Evolutionary conservation across 1,140 invertebrate genomes (phyloP), one percentile per base, ranked within the genome.

Genomic region (Ruditapes philippinarum): DNA sequence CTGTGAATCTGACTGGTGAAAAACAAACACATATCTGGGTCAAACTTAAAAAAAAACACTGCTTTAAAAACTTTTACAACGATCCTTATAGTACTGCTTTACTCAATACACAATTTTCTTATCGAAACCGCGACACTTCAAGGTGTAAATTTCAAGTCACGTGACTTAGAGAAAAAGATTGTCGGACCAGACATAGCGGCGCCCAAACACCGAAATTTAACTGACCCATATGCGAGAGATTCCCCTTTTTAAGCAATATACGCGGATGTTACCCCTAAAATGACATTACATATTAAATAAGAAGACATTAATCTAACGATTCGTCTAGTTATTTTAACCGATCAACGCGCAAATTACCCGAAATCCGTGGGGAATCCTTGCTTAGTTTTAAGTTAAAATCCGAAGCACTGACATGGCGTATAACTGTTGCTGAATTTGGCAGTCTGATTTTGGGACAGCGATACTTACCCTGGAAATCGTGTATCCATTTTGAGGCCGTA

Each of bases 71-170:
- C 54, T 57, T 45, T 45, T 7, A 45, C 51, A 22, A 57, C 7
- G 19, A 22, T 22, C 51, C 3, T 4, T 28, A 65, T 65, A 31
- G 1, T 65, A 1, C 36, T 40, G 38, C 14, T 19, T 40, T 22
- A 12, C 28, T 70, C 65, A 70, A 70, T 70, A 70, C 65, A 70
- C 65, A 38, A 70, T 3, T 70, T 70, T 70, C 65, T 70, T 70
- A 70, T 70, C 65, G 22, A 11, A 70, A 22, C 65, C 28, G n/a
- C 65, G 65, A 78, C 42, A 78, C 31, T 81, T 60, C 51, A 81
- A 81, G 79, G 79, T 81, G 79, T 81, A 81, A 62, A 62, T 81
- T 40, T 62, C 60, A 80, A 57, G 40, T 81, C 79, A 81, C 79
- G 79, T 81, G 79, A 81, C 79, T 1, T n/a, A 40, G 31, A 65